A percentile compares a stretch with the other conserved stretches of the same genome.
Evolutionary conservation across 2,797 vertebrate species (phyloP).

Genomic region (Gorsachius magnificus): DNA sequence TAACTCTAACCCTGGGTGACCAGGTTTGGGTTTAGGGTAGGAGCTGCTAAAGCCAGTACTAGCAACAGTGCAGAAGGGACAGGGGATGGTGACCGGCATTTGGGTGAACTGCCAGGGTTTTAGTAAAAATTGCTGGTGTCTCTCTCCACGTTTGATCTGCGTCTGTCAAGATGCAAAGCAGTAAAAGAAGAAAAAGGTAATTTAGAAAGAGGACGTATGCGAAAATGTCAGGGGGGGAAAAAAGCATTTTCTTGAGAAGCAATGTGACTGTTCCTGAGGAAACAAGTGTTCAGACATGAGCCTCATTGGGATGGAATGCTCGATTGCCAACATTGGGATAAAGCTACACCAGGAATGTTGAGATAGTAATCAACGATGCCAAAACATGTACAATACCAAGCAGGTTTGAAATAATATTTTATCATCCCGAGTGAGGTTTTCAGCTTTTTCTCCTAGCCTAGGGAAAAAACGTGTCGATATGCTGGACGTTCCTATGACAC

Average conservation of each 20-base stretch:
- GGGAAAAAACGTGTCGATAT: background rate
- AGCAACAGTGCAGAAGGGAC: conserved; percentile 76
- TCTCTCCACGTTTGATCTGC: conserved; percentile 76
- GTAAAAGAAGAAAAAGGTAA: background rate
- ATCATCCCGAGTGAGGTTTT: background rate
- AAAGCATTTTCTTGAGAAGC: background rate
- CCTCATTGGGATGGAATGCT: background rate
- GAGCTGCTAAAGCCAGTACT: conserved; percentile 84
- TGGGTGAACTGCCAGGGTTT: conserved; percentile 80
- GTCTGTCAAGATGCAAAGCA: background rate
- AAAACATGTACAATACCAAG: background rate
- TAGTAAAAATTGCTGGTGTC: conserved; percentile 80
- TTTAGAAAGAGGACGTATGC: rapidly evolving
- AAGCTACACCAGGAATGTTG: background rate
- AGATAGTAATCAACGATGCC: background rate
- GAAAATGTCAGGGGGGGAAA: background rate
- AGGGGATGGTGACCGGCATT: conserved; percentile 79
- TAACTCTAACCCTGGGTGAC: conserved; percentile 80
- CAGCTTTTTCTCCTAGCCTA: background rate
- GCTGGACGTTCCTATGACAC: rapidly evolving
- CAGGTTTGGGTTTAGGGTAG: conserved; percentile 80
- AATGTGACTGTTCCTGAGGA: background rate
- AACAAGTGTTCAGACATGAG: background rate
- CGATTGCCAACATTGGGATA: background rate
- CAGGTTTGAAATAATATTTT: background rate